Evolutionary conservation across 2,113 vertebrate genomes (phyloP), one percentile per base, ranked within the genome.

Genomic region (Daphoenositta chrysoptera): DNA sequence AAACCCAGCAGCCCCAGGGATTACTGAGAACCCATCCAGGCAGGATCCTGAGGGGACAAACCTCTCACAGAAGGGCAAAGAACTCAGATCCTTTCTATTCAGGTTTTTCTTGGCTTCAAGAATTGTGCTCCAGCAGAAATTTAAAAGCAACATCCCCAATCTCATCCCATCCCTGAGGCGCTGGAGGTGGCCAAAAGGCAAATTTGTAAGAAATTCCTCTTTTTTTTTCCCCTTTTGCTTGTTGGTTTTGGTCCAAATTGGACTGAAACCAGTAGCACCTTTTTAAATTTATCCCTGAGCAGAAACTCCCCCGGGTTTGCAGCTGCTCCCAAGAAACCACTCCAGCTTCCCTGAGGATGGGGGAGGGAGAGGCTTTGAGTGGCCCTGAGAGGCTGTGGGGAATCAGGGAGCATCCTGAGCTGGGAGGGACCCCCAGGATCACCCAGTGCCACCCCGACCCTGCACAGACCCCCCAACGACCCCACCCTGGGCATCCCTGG

Each of bases 171-270:
- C 50, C 63, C 66, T 12, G 16, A 90, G 58, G 50, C 76, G 40
- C 54, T 40, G 31, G 80, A 76, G 76, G 58, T 65, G 72, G 80
- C 64, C 72, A 87, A 83, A 89, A 89, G 64, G 83, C 11, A 80
- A 40, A 83, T 65, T 70, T 73, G 58, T 89, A 92, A 95, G 80
- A 92, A 91, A 90, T 72, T 51, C 39, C 13, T 83, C 40, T 40
- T 31, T 19, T 31, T 24, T 44, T 23, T 10, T 7, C 1, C 2
- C 33, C 30, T 75, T 68, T 58, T 15, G 0, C 71, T 44, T 65
- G 27, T 53, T 94, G 91, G 45, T 80, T 72, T 90, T 65, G 4
- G 7, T 94, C 89, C 91, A 94, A 96, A 56, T 61, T 86, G 94
- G 90, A 86, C 45, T 13, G 68, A 45, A 94, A 83, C 76, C 80